Evolutionary conservation across 2,797 vertebrate species (phyloP), one percentile per base, ranked within the genome.

Genomic region (Lycodopsis pacificus): DNA sequence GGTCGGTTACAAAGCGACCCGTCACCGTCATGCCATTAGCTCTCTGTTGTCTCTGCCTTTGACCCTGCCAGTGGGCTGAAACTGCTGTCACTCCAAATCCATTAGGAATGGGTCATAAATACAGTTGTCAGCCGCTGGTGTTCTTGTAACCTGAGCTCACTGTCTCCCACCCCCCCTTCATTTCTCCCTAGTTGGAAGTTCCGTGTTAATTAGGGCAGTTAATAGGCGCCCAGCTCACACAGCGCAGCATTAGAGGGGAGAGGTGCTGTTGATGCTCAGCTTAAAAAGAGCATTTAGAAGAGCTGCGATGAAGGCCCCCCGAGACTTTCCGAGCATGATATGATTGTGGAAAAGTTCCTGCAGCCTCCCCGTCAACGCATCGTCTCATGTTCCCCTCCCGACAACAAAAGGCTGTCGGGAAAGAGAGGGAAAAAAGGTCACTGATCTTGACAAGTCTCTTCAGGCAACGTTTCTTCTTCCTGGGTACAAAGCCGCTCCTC

Each of bases 81-180:
- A 59, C 80, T 76, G 76, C 87, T 87, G 87, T 91, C 88, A 89
- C 71, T 90, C 76, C 40, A 63, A 88, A 86, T 85, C 82, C 90
- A 89, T 93, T 92, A 92, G 77, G 65, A 71, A 71, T 7, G 71
- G 79, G 36, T 84, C 90, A 86, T 94, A 91, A 93, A 93, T 91
- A 93, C 87, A 49, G 81, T 73, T 90, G 88, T 92, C 91, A 89
- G 89, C 86, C 49, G 13, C 61, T 53, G 80, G 83, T 34, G 57
- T 67, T 81, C 71, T 48, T 79, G 85, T 91, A 94, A 94, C 81
- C 73, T 36, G 83, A 93, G 89, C 86, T 48, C 68, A 20, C 54
- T 19, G 15, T 73, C 67, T 71, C 67, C 77, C 65, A 71, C 71
- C 73, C 7, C 6, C 3, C 32, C 30, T 5, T 3, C 1, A 44